Percentiles rank a stretch among this genome's conserved stretches.
Conservation (phyloP, 2,113 vertebrate genomes). For the Cheirogaleus medius region DNA sequence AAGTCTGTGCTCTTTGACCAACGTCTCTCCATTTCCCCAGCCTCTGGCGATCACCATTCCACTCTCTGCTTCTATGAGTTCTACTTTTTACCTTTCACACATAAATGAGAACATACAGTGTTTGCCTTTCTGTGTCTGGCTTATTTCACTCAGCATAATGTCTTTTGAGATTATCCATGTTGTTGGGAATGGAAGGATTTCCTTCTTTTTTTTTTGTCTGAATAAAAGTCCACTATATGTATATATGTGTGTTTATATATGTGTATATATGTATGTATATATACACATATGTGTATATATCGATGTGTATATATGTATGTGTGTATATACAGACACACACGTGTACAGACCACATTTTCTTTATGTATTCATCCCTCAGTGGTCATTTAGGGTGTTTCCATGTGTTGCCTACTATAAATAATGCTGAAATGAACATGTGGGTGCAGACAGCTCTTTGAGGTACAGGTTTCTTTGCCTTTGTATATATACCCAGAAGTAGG, state of each 20-base stretch:
- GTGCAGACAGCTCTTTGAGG: neutral
- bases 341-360: neutral
- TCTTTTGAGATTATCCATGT: neutral
- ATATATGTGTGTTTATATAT: neutral
- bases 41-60: no score
- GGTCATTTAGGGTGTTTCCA: neutral
- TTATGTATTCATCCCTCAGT: neutral
- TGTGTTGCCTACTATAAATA: neutral
- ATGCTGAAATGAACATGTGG: neutral
- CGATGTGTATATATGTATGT: no score
- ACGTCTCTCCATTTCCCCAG: neutral
- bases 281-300: no score
- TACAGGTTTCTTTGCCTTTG: neutral
- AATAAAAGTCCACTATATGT: neutral
- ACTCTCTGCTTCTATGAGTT: neutral
- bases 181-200: neutral
- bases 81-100: neutral
- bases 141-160: neutral
- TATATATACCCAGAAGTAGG: neutral
- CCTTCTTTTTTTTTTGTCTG: neutral
- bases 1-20: neutral
- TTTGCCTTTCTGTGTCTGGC: neutral
- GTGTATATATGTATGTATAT: neutral
- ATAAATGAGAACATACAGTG: neutral
- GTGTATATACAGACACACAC: neutral